These are phyloP conservation scores for Cepaea hortensis DNA, from an alignment of 2,888 invertebrate genomes.

Conservation along the genomic window DNA sequence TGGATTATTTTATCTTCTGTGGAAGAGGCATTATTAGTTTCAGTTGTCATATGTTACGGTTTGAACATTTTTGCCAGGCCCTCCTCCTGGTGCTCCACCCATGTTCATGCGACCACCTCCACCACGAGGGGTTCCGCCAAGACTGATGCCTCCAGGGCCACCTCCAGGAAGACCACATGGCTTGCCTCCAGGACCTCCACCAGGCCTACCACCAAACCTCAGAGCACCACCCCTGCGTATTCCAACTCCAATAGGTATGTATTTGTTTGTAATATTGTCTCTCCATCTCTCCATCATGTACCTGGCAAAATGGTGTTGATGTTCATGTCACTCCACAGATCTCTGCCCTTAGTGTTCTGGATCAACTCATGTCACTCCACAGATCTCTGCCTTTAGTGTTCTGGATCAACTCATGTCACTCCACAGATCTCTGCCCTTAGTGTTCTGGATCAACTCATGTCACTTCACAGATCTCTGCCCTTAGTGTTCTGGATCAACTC, in stretches of 20 bases:
- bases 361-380: too few relatives aligned
- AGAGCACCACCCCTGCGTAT: conserved; percentile 76
- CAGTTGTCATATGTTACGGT: neutral
- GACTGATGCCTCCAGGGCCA: conserved; percentile 75
- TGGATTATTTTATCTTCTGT: neutral
- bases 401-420: too few relatives aligned
- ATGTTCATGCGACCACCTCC: conserved; percentile 74
- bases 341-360: too few relatives aligned
- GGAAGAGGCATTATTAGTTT: neutral
- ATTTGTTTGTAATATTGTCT: neutral
- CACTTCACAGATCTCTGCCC: too few relatives aligned
- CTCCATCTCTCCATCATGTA: neutral
- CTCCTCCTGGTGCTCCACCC: conserved; percentile 80
- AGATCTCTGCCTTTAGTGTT: too few relatives aligned
- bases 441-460: too few relatives aligned
- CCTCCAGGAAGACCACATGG: conserved; percentile 74
- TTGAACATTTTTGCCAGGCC: conserved; percentile 64
- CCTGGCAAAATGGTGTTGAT: too few relatives aligned
- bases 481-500: too few relatives aligned
- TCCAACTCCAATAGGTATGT: conserved; percentile 80
- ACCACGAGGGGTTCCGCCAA: conserved; percentile 65
- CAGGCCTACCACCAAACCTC: conserved; percentile 72
- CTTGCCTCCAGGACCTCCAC: conserved; percentile 75
- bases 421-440: too few relatives aligned
- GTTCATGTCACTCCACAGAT: too few relatives aligned